Base-by-base conservation (phyloP, 1,140 invertebrate genomes). In the Solenopsis invicta region DNA sequence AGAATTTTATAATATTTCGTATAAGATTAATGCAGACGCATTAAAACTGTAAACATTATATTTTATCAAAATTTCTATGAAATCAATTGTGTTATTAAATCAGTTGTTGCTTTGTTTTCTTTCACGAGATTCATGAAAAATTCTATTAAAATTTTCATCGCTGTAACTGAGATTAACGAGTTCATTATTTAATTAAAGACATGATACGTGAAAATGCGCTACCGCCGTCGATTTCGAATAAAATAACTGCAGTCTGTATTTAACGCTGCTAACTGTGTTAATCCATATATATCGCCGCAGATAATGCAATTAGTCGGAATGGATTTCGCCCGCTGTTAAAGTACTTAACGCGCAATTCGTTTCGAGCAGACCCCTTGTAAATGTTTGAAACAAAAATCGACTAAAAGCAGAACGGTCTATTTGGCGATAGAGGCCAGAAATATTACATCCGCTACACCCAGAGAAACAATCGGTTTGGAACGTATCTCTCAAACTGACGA, bases 221-320 rank as follows among this genome's bases (percentile, higher is more conserved):
- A 16, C 48, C 29, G 12, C n/a, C 37, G 29, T 80, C 61, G 61
- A 80, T 80, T 80, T 37, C 61, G 48, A 52, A 80, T 21, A 67
- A 80, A 80, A 80, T 67, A 52, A 80, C 76, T 80, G 45, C 29
- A 54, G 76, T 29, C 45, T 67, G 5, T 41, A 10, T 64, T 78
- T 66, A 78, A 78, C 34, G 56, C 76, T 56, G n/a, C 8, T 67
- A 67, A 59, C 45, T 52, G 18, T 21, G 76, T 52, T 80, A 80
- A 80, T 80, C 61, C 24, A 52, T 80, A 52, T 80, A 80, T 80
- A 80, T 80, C 59, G 75, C 45, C 76, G 45, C 13, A 34, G 62
- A 80, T 80, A 80, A 80, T 52, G 45, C 76, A 80, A 80, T 80
- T 80, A 80, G 45, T 37, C 59, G 61, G n/a, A 80, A 80, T 80